Base-by-base conservation (phyloP, 2,797 vertebrate species). In the Australoheros facetus region DNA sequence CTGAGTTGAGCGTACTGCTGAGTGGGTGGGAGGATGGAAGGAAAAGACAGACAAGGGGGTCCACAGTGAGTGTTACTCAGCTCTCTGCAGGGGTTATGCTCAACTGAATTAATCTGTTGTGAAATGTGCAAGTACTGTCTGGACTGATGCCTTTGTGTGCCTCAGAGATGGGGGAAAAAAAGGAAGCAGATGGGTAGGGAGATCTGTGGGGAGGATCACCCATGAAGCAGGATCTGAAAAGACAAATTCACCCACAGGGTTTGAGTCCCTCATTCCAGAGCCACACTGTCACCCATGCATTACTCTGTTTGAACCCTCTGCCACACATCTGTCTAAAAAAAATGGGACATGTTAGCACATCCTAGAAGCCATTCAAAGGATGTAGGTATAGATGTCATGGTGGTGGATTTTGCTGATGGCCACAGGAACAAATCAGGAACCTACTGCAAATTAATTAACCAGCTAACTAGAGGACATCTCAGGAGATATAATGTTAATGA, bases 51-150 rank as follows among this genome's bases (percentile, higher is more conserved):
- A 79, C 71, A 56, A 42, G 37, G 66, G 57, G 57, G 37, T 87
- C 86, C 71, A 42, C 16, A 28, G 85, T 85, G 83, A 88, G 84
- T 1, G 73, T 91, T 92, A 89, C 85, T 88, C 88, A 87, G 73
- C 75, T 79, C 84, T 91, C 92, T 93, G 85, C 84, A 70, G 92
- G 92, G 87, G 77, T 74, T 81, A 60, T 77, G 56, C 81, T 83
- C 78, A 80, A 12, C 53, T 90, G 90, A 91, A 89, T 88, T 94
- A 89, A 93, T 94, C 81, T 82, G 79, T 91, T 92, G 77, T 92
- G 93, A 94, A 92, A 89, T 86, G 85, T 83, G 73, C 73, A 78
- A 87, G 83, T 81, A 79, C 62, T 73, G 84, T 80, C 37, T 59
- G 75, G 73, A 85, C 84, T 74, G 75, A 80, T 70, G 83, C 78